Evolutionary conservation across 1,140 invertebrate genomes (phyloP), one percentile per base, ranked within the genome.

Genomic region (Pantala flavescens): DNA sequence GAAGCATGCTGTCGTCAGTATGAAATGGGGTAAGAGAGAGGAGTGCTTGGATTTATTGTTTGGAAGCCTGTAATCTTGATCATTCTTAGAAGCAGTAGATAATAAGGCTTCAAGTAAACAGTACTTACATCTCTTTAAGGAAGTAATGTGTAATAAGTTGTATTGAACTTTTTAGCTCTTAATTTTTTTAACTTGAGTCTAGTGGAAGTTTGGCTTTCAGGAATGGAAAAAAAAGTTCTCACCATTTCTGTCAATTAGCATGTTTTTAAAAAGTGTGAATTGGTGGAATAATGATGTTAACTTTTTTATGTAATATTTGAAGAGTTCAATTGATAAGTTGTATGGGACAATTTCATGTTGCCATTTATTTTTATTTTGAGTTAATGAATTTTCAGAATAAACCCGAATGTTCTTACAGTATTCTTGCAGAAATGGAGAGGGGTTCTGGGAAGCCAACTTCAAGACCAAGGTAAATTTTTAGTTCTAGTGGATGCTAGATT

Each of bases 1-100:
- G 98, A 99, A 87, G 97, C 97, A 23, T 99, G 98, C 82, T 99
- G 98, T 83, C 89, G 98, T 72, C 98, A 99, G 84, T 99, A 99
- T 84, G 97, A 99, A 86, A 97, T 98, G 93, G 96, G 97, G 90
- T 90, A 82, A 79, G 79, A 78, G 63, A 36, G 28, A 7, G 24
- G 24, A 36, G 24, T 28, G 71, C 71, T 72, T 72, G 63, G 23
- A 63, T 63, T 16, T 19, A 7, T 63, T 63, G 49, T 63, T 63
- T 24, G 24, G 19, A 24, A 42, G 2, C 7, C 2, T 71, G 14
- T 72, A 11, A 19, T 42, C 24, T 2, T 42, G 12, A 63, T 63
- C 14, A 63, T 7, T 19, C 12, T 63, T 63, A 63, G 28, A 36
- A 36, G 28, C 28, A 2, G 12, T 36, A n/a, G 24, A 72, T 36